phyloP scores from a whole-genome alignment of 2,888 invertebrate species.

The Heliconius ismenius region DNA sequence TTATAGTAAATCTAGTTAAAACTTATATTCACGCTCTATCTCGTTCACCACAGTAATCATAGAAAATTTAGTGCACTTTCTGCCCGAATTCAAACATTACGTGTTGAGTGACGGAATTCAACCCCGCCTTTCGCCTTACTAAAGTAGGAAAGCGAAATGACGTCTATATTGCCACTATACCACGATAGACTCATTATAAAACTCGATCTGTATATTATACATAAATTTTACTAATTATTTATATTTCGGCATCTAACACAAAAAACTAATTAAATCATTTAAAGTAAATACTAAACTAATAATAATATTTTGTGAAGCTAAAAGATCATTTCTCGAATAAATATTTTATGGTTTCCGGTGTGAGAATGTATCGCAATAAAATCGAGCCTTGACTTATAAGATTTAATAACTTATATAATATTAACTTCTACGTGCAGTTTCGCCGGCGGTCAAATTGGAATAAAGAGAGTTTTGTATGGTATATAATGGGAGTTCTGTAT shows the following conservation, averaged over 20 bases:
- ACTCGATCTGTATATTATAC: neutral
- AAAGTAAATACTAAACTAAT: constrained; percentile 16
- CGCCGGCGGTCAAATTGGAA: neutral
- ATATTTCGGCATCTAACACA: neutral
- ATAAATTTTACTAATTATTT: neutral
- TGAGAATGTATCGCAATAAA: constrained; percentile 8
- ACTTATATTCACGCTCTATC: neutral
- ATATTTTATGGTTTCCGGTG: constrained; percentile 24
- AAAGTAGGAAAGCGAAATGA: neutral
- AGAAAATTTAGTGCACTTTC: too few relatives aligned
- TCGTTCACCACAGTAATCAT: too few relatives aligned
- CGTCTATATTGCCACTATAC: neutral
- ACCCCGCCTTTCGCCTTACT: neutral
- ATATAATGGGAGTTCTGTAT: neutral
- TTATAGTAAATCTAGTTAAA: too few relatives aligned
- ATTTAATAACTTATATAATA: constrained; percentile 5
- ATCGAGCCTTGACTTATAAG: constrained; percentile 21
- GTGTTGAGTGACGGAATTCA: neutral
- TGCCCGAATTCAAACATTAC: too few relatives aligned
- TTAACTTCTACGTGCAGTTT: neutral
- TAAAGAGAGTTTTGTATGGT: neutral
- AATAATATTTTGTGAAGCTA: neutral
- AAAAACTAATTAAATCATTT: constrained; percentile 1
- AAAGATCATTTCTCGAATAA: constrained; percentile 21
- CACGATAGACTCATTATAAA: neutral